These are phyloP conservation scores for Delia radicum DNA, from an alignment of 1,140 invertebrate species.

Conservation along the genomic window DNA sequence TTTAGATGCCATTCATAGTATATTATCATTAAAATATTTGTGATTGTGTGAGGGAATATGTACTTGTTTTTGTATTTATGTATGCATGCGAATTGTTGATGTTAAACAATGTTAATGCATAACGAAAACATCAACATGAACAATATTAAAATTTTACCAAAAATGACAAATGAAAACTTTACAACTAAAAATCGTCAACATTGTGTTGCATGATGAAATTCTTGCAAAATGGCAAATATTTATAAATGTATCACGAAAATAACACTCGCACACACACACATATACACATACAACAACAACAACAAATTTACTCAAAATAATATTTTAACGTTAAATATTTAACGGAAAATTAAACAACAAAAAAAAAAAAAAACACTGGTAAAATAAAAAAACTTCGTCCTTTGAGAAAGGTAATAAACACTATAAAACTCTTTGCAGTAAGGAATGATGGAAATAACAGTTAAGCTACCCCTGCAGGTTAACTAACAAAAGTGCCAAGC, in stretches of 20 bases:
- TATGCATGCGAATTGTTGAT: background rate
- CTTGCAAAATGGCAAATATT: background rate
- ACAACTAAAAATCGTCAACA: background rate
- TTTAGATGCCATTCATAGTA: too few species aligned
- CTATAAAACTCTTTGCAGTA: background rate
- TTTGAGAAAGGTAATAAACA: background rate
- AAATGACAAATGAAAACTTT: background rate
- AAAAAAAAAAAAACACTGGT: background rate
- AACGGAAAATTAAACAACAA: too few species aligned
- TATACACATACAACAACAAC: too few species aligned
- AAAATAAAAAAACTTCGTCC: background rate
- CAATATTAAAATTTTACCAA: background rate
- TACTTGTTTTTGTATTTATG: background rate
- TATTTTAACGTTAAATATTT: background rate
- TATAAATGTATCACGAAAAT: background rate
- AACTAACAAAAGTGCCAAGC: background rate
- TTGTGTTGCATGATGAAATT: background rate
- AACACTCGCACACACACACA: background rate
- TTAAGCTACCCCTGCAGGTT: conserved; percentile 4
- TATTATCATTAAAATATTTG: too few species aligned
- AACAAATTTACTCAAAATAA: background rate
- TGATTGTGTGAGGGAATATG: background rate
- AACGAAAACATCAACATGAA: background rate
- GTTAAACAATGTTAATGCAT: background rate
- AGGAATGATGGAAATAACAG: conserved; percentile 1